phyloP scores from a whole-genome alignment of 92 coral and sea anemone species.

The Parazoanthus darwini region DNA sequence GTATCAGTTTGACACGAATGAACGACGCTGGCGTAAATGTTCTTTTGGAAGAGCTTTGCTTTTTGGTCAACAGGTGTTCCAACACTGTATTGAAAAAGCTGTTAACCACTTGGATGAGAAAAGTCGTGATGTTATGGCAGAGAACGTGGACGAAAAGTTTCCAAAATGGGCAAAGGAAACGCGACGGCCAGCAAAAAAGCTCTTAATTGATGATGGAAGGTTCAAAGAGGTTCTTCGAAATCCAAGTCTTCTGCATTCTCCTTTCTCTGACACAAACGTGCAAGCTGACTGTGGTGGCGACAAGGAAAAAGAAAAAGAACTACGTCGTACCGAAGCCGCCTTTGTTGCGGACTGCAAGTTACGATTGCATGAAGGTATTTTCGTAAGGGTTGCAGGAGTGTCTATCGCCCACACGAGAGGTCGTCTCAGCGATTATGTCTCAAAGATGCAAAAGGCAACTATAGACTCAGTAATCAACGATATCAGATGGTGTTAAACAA shows the following conservation, averaged over 20 bases:
- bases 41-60: conserved; percentile 49
- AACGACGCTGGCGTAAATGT: conserved; percentile 49
- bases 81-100: conserved; percentile 42
- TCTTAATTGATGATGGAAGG: background rate
- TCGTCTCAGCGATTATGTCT: conserved; percentile 28
- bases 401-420: conserved; percentile 48
- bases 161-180: conserved; percentile 41
- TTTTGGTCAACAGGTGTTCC: conserved; percentile 54
- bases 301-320: conserved; percentile 19
- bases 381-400: conserved; percentile 48
- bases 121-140: background rate
- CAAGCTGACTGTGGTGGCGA: conserved; percentile 48
- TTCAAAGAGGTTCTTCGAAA: conserved; percentile 35
- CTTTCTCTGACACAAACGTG: conserved; percentile 32
- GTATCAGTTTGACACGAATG: conserved; percentile 42
- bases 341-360: conserved; percentile 41
- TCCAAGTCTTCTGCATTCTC: conserved; percentile 37
- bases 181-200: background rate
- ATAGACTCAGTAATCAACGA: conserved; percentile 48
- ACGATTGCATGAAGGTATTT: background rate
- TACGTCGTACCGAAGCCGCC: background rate
- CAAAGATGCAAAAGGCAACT: conserved; percentile 34
- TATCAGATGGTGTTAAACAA: conserved; percentile 59
- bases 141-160: background rate
- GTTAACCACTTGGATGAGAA: conserved; percentile 21